Percentiles rank a stretch among this genome's conserved stretches.
phyloP scores from a whole-genome alignment of 2,113 vertebrate species.

The Nibea albiflora region DNA sequence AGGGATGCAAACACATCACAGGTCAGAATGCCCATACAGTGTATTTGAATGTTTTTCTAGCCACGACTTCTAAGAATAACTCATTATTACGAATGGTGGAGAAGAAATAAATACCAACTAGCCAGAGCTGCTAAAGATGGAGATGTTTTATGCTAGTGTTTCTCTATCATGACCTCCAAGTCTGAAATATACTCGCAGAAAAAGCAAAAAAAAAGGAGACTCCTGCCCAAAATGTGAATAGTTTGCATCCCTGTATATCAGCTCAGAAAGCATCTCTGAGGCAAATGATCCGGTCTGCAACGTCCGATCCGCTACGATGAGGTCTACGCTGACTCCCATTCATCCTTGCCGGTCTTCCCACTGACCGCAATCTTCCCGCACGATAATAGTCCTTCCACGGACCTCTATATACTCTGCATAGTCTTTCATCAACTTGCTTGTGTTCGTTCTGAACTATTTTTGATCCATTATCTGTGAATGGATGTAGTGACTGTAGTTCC shows the following conservation, averaged over 20 bases:
- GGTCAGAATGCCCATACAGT: not conserved
- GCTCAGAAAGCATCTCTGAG: conserved; percentile 24
- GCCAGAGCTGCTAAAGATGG: too few species aligned
- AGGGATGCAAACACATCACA: conserved; percentile 58
- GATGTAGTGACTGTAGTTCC: conserved; percentile 21
- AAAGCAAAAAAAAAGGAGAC: not conserved
- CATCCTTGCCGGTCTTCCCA: conserved; percentile 42
- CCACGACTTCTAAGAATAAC: not conserved
- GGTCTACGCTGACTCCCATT: conserved; percentile 8
- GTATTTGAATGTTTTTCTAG: not conserved
- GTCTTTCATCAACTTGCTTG: conserved; percentile 27
- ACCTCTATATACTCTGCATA: conserved; percentile 40
- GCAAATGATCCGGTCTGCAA: conserved; percentile 13
- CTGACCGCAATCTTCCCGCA: conserved; percentile 15
- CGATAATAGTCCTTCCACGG: not conserved
- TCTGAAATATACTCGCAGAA: not conserved
- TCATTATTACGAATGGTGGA: not conserved
- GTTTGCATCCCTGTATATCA: conserved; percentile 57
- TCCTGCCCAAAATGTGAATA: not conserved
- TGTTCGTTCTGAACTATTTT: conserved; percentile 3
- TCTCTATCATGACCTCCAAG: not conserved
- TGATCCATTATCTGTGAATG: conserved; percentile 26
- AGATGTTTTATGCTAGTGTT: not conserved
- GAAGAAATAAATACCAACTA: not conserved
- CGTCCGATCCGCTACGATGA: not conserved